Conservation (phyloP, 2,888 invertebrate genomes). For the Tetragnatha montana region DNA sequence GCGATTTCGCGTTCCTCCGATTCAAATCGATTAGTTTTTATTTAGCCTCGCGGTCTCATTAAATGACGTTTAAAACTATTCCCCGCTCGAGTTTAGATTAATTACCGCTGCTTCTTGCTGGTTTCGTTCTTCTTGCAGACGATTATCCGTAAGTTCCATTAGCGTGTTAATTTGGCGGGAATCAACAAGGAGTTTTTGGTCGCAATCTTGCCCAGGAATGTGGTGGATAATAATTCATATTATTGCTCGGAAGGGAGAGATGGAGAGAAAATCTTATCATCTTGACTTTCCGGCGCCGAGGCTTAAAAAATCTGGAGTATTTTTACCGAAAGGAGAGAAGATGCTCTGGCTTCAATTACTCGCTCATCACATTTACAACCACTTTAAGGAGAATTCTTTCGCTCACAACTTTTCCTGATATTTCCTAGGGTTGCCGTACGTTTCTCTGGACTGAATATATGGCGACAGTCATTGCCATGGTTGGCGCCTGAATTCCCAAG, state of each 20-base stretch:
- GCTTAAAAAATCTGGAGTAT: background rate
- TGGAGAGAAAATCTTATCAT: background rate
- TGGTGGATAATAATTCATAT: background rate
- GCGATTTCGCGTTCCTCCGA: background rate
- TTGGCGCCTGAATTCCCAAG: background rate
- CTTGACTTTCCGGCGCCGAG: background rate
- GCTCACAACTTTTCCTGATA: conserved; percentile 6
- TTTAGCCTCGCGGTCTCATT: background rate
- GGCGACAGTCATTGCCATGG: background rate
- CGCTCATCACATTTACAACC: background rate
- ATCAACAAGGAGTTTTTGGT: background rate
- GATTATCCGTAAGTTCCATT: background rate
- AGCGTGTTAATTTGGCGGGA: background rate
- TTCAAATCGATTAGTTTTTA: background rate
- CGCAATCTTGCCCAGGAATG: background rate
- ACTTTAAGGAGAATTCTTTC: conserved; percentile 2
- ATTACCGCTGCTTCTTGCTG: background rate
- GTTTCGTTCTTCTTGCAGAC: background rate
- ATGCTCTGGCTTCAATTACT: conserved; percentile 6
- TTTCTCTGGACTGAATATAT: background rate
- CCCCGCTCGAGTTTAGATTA: background rate
- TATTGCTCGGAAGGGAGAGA: background rate
- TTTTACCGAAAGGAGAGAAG: background rate
- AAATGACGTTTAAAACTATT: background rate
- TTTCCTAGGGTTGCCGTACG: background rate